Evolutionary conservation across 1,140 invertebrate species (phyloP).

Genomic region (Latrodectus geometricus): DNA sequence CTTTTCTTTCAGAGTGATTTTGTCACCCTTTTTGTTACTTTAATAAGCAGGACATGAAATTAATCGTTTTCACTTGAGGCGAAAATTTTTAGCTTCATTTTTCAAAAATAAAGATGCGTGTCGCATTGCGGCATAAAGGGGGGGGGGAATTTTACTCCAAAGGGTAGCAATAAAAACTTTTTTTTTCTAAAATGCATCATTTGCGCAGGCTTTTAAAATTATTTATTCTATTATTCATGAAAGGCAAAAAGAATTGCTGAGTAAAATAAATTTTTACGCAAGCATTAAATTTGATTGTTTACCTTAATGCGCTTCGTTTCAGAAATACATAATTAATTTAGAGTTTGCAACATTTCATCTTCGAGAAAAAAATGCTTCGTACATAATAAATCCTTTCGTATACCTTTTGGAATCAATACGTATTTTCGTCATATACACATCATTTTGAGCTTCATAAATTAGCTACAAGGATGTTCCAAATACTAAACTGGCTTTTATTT

Average conservation of each 20-base stretch:
- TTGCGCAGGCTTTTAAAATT: conserved; percentile 5
- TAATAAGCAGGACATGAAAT: conserved; percentile 57
- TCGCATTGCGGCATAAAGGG: conserved; percentile 39
- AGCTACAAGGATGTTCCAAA: no score
- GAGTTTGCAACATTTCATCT: no score
- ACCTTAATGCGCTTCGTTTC: neutral
- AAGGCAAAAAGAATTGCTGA: neutral
- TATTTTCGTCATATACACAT: no score
- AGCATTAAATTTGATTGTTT: neutral
- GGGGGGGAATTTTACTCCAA: neutral
- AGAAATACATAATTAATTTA: neutral
- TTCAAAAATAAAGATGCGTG: conserved; percentile 50
- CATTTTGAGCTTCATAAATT: no score
- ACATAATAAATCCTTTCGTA: no score
- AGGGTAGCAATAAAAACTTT: neutral
- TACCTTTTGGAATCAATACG: no score
- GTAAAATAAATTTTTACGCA: neutral
- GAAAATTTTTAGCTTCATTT: conserved; percentile 52
- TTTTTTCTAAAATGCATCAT: neutral
- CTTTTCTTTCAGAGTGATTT: conserved; percentile 26
- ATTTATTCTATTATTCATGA: neutral
- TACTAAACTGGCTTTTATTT: no score
- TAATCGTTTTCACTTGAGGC: conserved; percentile 24
- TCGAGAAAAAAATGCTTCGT: no score
- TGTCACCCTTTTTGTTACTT: conserved; percentile 28